These are phyloP conservation scores for Drosophila ochracea DNA, from an alignment of 2,888 invertebrate species.

Conservation along the genomic window DNA sequence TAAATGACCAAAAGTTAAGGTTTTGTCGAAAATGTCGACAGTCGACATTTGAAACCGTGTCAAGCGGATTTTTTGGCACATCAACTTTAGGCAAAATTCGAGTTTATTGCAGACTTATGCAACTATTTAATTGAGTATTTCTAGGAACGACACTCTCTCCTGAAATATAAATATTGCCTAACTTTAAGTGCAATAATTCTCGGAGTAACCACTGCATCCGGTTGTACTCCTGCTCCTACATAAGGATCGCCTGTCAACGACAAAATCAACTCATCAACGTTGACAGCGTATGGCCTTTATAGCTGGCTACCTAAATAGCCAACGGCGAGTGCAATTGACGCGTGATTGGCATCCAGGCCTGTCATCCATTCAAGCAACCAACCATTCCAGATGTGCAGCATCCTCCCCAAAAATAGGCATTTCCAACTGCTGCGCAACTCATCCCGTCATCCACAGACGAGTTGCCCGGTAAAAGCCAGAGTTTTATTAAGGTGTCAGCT, in stretches of 20 bases:
- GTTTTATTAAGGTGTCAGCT: constrained; percentile 63
- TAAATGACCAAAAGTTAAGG: not conserved
- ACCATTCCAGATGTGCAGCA: constrained; percentile 9
- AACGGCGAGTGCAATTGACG: constrained; percentile 70
- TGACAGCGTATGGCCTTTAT: constrained; percentile 60
- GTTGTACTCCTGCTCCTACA: constrained; percentile 49
- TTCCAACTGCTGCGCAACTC: constrained; percentile 10
- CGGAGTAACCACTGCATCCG: not conserved
- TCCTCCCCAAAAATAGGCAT: constrained; percentile 56
- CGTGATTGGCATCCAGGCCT: constrained; percentile 74
- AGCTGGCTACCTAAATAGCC: constrained; percentile 55
- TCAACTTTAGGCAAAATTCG: not conserved
- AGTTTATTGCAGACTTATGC: not conserved
- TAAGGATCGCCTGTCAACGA: constrained; percentile 68
- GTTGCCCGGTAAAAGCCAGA: constrained; percentile 9
- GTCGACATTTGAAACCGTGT: not conserved
- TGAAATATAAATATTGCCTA: not conserved
- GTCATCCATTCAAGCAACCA: constrained; percentile 36
- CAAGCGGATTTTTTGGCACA: not conserved
- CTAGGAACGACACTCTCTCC: not conserved
- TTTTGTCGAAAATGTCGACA: not conserved
- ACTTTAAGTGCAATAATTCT: not conserved
- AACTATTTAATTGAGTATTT: not conserved
- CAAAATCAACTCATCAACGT: constrained; percentile 76
- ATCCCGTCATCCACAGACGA: constrained; percentile 12